Percentiles rank a stretch among this genome's conserved stretches.
Conservation (phyloP, 2,888 invertebrate species). For the Drosophila mimica region DNA sequence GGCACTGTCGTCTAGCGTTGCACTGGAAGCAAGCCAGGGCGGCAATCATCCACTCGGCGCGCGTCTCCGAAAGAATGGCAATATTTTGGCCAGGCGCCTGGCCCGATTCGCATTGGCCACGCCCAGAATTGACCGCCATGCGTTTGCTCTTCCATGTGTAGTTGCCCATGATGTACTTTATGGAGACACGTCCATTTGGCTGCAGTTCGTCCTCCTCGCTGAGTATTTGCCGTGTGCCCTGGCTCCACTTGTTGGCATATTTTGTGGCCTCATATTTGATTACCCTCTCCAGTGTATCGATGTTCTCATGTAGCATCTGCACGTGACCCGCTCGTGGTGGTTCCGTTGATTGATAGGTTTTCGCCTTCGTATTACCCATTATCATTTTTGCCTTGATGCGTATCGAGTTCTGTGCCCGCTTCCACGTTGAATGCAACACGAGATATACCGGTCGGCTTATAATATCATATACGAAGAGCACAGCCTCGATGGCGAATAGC, state of each 20-base stretch:
- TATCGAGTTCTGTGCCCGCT: conserved; percentile 89
- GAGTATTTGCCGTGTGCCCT: conserved; percentile 95
- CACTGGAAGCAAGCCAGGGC: conserved; percentile 98
- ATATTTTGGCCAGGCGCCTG: conserved; percentile 90
- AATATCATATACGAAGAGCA: conserved; percentile 94
- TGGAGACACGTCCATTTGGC: conserved; percentile 96
- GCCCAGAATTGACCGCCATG: conserved; percentile 91
- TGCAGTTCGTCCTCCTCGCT: conserved; percentile 97
- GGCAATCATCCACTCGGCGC: conserved; percentile 98
- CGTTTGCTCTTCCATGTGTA: conserved; percentile 95
- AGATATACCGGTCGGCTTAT: conserved; percentile 95
- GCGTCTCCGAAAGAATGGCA: conserved; percentile 98
- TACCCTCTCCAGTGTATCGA: conserved; percentile 93
- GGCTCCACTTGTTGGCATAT: conserved; percentile 90
- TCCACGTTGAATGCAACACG: conserved; percentile 94
- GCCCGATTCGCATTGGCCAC: conserved; percentile 93
- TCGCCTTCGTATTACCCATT: conserved; percentile 87
- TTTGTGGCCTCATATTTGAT: conserved; percentile 91
- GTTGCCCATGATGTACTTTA: conserved; percentile 97
- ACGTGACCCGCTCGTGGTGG: conserved; percentile 90
- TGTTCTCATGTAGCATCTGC: conserved; percentile 90
- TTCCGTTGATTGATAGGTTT: conserved; percentile 91
- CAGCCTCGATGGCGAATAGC: conserved; percentile 89
- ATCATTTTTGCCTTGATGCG: conserved; percentile 92
- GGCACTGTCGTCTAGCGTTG: conserved; percentile 98